These are phyloP conservation scores for Colius striatus DNA, from an alignment of 2,113 vertebrate genomes.

Conservation along the genomic window DNA sequence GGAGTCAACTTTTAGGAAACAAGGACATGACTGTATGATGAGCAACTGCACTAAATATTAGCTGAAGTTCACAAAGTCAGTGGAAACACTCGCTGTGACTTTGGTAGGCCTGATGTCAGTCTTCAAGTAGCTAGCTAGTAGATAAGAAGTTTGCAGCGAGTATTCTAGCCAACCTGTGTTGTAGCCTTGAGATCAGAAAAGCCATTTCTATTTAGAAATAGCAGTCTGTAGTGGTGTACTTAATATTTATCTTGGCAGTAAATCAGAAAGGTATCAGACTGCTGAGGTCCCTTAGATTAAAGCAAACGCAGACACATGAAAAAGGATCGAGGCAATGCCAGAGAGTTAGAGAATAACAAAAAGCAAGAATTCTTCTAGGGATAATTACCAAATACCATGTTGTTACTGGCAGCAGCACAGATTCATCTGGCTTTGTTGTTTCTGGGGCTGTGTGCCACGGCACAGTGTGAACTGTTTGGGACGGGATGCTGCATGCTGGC, in stretches of 20 bases:
- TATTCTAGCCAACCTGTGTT: not conserved
- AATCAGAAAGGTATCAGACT: not conserved
- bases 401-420: not conserved
- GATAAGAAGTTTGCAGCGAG: not conserved
- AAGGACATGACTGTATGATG: not conserved
- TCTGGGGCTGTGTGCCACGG: not conserved
- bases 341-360: not conserved
- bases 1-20: not conserved
- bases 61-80: not conserved
- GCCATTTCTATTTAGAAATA: not conserved
- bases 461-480: not conserved
- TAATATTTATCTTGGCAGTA: conserved; percentile 19
- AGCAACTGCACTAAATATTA: not conserved
- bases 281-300: not conserved
- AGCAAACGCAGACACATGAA: not conserved
- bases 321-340: not conserved
- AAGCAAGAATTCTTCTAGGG: not conserved
- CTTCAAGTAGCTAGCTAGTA: not conserved
- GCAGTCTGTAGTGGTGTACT: not conserved
- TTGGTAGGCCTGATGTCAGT: not conserved
- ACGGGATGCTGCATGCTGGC: not conserved
- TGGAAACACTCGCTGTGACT: not conserved
- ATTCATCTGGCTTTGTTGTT: not conserved
- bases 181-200: not conserved
- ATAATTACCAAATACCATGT: not conserved